Evolutionary conservation across 2,113 vertebrate species (phyloP), one percentile per base, ranked within the genome.

Genomic region (Salvator merianae): DNA sequence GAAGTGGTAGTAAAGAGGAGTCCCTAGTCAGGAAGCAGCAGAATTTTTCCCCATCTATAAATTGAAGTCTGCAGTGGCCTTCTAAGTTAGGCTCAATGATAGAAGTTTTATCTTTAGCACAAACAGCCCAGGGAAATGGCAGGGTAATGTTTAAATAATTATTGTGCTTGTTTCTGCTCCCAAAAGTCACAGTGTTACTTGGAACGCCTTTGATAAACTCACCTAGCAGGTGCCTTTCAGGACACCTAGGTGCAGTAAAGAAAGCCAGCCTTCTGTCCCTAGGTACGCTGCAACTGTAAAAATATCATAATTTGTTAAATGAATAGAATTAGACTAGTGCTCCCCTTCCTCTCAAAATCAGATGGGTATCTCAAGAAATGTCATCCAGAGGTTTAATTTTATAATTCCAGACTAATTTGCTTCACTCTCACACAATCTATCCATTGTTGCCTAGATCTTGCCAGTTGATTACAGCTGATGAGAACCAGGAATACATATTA

Each of bases 401-500:
- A 74, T 75, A 2, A 71, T 77, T 79, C 79, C 53, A 32, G 28
- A 59, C 18, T 50, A 38, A 69, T 47, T 65, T 36, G 75, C 76
- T 78, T 80, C 86, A 28, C 82, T 73, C 34, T 40, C 50, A 80
- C 82, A 73, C 40, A 80, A 66, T 76, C 53, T 88, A 72, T 50
- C 84, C 32, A 5, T 36, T 26, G 59, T 71, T 66, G 13, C 30
- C 3, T 20, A 55, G 5, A 3, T 53, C n/a, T 36, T 36, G 40
- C 62, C 4, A 34, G 16, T 16, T 30, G 71, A 68, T 75, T 81
- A 68, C 83, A 43, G 85, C 78, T 86, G 36, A 75, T 79, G 18
- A 81, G 87, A 72, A 72, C 82, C 74, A 77, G 79, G 78, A 86
- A 91, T 88, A 90, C 88, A 71, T 75, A 43, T 68, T 22, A 32